Evolutionary conservation across 2,888 invertebrate species (phyloP), one percentile per base, ranked within the genome.

Genomic region (Acleris emargana): DNA sequence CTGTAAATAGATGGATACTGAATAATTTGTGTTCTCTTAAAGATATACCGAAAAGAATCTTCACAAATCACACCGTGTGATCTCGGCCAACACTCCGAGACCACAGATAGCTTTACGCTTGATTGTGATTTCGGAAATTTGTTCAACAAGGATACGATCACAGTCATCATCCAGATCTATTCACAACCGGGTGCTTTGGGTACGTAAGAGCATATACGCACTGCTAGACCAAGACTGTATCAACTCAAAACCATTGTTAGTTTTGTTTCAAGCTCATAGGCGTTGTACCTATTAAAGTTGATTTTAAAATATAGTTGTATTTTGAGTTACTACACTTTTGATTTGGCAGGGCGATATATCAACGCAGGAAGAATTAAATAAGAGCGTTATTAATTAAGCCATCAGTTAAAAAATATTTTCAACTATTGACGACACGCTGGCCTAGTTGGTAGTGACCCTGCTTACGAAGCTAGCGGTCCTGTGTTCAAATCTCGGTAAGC

Each of bases 151-250:
- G 52, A 64, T 6, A 64, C 49, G 5, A 62, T 72, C 28, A 58
- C 59, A 6, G 60, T 72, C 18, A 62, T 71, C 11, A 54, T 72
- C 13, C 61, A 70, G 4, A 68, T 72, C 2, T 54, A 58, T 11
- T 28, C 69, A 16, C 32, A 53, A n/a, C 67, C 73, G 3, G 62
- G 60, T 9, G 62, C 28, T 38, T 45, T 71, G 20, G 67, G 73
- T 74, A 57, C 7, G 54, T 49, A 16, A 2, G 0, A 6, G 7
- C 25, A 9, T n/a, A 25, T 22, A n/a, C n/a, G n/a, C n/a, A n/a
- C n/a, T n/a, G n/a, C n/a, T n/a, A n/a, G n/a, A n/a, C n/a, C n/a
- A n/a, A n/a, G n/a, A n/a, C n/a, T n/a, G n/a, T n/a, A n/a, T n/a
- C n/a, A n/a, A n/a, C n/a, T n/a, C n/a, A n/a, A n/a, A n/a, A n/a